Evolutionary conservation across 2,113 vertebrate genomes (phyloP), one percentile per base, ranked within the genome.

Genomic region (Cyanoramphus novaezelandiae): DNA sequence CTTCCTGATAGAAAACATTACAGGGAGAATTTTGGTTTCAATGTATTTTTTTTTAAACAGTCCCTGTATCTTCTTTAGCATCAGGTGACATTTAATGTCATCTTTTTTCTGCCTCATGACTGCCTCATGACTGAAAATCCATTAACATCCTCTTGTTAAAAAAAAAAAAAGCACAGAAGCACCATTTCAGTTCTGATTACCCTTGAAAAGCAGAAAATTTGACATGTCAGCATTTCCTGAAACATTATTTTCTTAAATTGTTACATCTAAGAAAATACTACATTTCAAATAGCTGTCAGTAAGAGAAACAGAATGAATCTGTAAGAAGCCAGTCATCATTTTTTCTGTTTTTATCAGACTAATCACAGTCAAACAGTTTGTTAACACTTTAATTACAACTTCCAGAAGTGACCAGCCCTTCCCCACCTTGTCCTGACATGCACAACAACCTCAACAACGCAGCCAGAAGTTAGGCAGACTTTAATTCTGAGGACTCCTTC

Each of bases 201-300:
- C 52, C 53, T 47, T 74, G 65, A 88, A 93, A 68, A 86, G 19
- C 50, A 92, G 44, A 87, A 87, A 87, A 92, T 59, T 27, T 71
- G 53, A 86, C 39, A 55, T 7, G 41, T 82, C 74, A 67, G 70
- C 19, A 37, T 89, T 78, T 94, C 52, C 62, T 59, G 43, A 90
- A 90, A 65, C 55, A 41, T 77, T 72, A 37, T 67, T 86, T 89
- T 91, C 43, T 88, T 62, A 94, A 97, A 93, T 90, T 62, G 37
- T 89, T 89, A 10, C 86, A 72, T 91, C 86, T 93, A 91, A 86
- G 68, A 67, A 94, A 88, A 94, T 44, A 13, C 20, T 43, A 7
- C 2, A 7, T 39, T 86, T 37, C 82, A 88, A 72, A 89, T 33
- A 91, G 7, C 78, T 92, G 71, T 57, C n/a, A 31, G 86, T 78